These are phyloP conservation scores for Atta cephalotes DNA, from an alignment of 1,140 invertebrate genomes.

Conservation along the genomic window DNA sequence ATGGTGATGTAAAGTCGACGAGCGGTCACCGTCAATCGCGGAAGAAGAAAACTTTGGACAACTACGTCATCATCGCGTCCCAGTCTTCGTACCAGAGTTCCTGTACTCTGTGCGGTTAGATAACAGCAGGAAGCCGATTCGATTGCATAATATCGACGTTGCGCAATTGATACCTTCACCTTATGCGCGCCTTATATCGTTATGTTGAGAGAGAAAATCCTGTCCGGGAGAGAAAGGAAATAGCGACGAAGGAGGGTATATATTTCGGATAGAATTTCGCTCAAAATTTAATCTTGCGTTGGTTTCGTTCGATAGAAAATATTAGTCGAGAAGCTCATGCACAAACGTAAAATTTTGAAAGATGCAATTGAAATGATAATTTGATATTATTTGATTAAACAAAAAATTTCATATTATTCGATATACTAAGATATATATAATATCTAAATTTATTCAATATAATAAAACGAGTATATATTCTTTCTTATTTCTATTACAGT, in stretches of 20 bases:
- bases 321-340: not conserved
- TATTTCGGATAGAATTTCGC: slow-evolving; percentile 40
- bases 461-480: not conserved
- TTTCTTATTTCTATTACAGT: not conserved
- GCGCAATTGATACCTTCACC: slow-evolving; percentile 75
- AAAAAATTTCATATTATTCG: not conserved
- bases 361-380: not conserved
- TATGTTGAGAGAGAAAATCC: slow-evolving; percentile 72
- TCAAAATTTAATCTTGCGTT: slow-evolving; percentile 13
- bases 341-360: not conserved
- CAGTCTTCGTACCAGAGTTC: slow-evolving; percentile 60
- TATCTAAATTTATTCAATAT: not conserved
- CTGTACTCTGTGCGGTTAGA: slow-evolving; percentile 70
- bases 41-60: slow-evolving; percentile 52
- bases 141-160: slow-evolving; percentile 74
- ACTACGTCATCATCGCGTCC: slow-evolving; percentile 61
- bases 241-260: not conserved
- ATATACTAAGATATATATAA: not conserved
- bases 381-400: not conserved
- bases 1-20: slow-evolving; percentile 41
- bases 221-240: slow-evolving; percentile 6
- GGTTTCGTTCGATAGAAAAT: not conserved
- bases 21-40: slow-evolving; percentile 22
- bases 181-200: slow-evolving; percentile 72
- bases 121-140: slow-evolving; percentile 73